A percentile compares a stretch with the other conserved stretches of the same genome.
These are phyloP conservation scores for Calyptomena viridis DNA, from an alignment of 2,113 vertebrate species.

Conservation along the genomic window DNA sequence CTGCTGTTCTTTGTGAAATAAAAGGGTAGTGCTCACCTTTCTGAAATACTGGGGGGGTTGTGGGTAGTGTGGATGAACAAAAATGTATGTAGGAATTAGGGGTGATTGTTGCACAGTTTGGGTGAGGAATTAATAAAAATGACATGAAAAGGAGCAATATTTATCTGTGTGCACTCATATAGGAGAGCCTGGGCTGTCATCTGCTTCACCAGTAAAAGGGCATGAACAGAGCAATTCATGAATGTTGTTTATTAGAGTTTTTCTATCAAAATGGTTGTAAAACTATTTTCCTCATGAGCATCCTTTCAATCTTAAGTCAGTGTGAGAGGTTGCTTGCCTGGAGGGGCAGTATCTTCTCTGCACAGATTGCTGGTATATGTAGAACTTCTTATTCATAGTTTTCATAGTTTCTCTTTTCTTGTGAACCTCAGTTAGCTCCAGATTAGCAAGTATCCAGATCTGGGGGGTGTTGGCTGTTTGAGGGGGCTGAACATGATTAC, in stretches of 20 bases:
- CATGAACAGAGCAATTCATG: background rate
- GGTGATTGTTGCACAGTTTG: background rate
- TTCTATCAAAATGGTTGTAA: background rate
- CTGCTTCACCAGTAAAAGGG: background rate
- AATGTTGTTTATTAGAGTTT: background rate
- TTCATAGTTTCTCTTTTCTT: background rate
- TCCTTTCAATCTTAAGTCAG: background rate
- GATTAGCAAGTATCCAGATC: background rate
- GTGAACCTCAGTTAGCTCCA: background rate
- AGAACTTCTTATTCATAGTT: background rate
- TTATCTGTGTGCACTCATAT: background rate
- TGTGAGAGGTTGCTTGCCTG: background rate
- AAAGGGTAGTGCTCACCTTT: background rate
- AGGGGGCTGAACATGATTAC: background rate
- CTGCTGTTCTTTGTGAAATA: background rate
- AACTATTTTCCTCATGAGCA: background rate
- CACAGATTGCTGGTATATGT: background rate
- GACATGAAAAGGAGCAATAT: background rate
- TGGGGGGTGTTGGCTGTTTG: background rate
- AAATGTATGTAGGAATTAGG: background rate
- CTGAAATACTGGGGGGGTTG: background rate
- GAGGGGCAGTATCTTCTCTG: background rate
- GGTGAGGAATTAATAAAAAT: background rate
- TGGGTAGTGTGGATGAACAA: background rate
- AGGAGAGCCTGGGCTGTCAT: background rate